These are phyloP conservation scores for Hiodon alosoides DNA, from an alignment of 2,113 vertebrate species.

Conservation along the genomic window DNA sequence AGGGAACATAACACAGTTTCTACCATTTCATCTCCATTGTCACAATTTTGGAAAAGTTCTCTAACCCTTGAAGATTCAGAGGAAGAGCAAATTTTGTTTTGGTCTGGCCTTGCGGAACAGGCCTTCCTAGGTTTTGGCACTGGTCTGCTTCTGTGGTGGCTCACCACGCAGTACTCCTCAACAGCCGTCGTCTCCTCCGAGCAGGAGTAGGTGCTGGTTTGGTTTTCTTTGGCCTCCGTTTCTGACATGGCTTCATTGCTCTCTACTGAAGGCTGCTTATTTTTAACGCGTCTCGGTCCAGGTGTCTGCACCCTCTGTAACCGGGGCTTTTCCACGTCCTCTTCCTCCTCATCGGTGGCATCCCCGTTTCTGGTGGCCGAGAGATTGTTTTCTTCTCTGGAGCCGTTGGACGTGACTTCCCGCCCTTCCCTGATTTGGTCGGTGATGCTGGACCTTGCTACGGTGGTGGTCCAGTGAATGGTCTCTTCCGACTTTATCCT, in stretches of 20 bases:
- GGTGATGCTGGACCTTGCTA: constrained; percentile 67
- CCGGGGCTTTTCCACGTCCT: constrained; percentile 39
- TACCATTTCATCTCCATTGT: constrained; percentile 51
- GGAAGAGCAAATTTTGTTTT: constrained; percentile 35
- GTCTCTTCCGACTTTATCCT: constrained; percentile 88
- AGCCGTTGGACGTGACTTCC: constrained; percentile 32
- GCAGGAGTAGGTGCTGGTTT: constrained; percentile 69
- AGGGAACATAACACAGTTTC: constrained; percentile 59
- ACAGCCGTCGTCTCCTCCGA: constrained; percentile 59
- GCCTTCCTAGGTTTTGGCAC: constrained; percentile 63
- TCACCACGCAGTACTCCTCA: constrained; percentile 70
- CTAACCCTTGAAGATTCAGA: constrained; percentile 52
- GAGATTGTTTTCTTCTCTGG: not conserved
- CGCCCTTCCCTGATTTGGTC: constrained; percentile 48
- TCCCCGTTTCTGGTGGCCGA: constrained; percentile 16
- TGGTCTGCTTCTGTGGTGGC: constrained; percentile 67
- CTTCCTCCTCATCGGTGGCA: constrained; percentile 30
- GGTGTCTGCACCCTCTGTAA: constrained; percentile 75
- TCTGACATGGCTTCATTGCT: constrained; percentile 71
- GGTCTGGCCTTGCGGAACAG: constrained; percentile 42
- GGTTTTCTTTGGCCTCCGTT: constrained; percentile 68
- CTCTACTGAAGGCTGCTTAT: constrained; percentile 68
- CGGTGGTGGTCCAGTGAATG: constrained; percentile 87
- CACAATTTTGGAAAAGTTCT: constrained; percentile 60
- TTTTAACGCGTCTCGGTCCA: constrained; percentile 62